Evolutionary conservation across 1,140 invertebrate species (phyloP).

Genomic region (Adoxophyes honmai): DNA sequence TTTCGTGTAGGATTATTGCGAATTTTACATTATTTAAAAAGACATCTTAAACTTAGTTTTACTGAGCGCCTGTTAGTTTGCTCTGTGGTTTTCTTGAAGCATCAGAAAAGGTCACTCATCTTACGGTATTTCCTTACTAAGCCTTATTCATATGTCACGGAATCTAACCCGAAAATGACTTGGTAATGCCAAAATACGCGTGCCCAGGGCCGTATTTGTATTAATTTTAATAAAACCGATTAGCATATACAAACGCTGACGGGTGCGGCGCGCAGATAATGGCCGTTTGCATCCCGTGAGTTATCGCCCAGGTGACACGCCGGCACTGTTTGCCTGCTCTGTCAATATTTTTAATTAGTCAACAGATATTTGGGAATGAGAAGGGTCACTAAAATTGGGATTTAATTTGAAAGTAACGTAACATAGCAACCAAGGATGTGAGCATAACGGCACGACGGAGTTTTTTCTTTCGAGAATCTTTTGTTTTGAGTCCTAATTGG

Average conservation of each 20-base stretch:
- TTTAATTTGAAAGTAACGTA: no score
- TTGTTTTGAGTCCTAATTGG: no score
- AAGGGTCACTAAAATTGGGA: not conserved
- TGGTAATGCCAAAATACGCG: conserved; percentile 10
- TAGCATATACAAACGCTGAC: conserved; percentile 46
- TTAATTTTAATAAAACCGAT: conserved; percentile 63
- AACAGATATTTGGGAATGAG: not conserved
- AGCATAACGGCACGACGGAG: no score
- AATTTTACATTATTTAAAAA: not conserved
- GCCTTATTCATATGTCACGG: not conserved
- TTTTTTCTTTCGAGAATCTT: no score
- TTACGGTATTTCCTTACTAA: no score
- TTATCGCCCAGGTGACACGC: conserved; percentile 47
- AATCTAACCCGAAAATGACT: no score
- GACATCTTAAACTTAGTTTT: no score
- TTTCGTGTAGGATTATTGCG: conserved; percentile 10
- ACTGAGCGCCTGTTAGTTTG: no score
- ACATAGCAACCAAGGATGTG: no score
- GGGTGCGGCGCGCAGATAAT: conserved; percentile 53
- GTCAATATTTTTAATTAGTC: conserved; percentile 14
- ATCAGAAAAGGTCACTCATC: no score
- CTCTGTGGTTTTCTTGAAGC: no score
- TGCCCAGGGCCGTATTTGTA: conserved; percentile 42
- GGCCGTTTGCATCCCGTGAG: conserved; percentile 55
- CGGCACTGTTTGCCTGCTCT: conserved; percentile 5